Evolutionary conservation across 2,113 vertebrate species (phyloP).

Genomic region (Elachura formosa): DNA sequence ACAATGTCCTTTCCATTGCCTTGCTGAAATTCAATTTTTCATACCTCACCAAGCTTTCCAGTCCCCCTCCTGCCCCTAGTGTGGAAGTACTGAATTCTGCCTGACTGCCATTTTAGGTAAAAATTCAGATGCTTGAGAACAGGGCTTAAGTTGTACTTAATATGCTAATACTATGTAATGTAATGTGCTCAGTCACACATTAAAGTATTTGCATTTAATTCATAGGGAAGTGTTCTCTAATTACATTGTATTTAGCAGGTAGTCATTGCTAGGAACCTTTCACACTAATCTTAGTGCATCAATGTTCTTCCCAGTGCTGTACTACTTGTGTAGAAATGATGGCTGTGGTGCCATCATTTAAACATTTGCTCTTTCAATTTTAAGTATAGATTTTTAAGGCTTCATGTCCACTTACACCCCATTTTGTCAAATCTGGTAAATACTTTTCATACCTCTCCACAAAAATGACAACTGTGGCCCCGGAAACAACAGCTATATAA

Average conservation of each 20-base stretch:
- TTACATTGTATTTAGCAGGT: constrained; percentile 5
- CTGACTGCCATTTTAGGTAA: not conserved
- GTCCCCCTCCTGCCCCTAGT: not conserved
- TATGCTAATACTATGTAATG: not conserved
- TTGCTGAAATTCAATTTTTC: constrained; percentile 24
- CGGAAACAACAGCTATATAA: not conserved
- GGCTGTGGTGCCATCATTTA: not conserved
- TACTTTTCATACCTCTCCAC: not conserved
- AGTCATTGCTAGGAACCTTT: not conserved
- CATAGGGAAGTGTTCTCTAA: not conserved
- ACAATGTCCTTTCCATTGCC: constrained; percentile 23
- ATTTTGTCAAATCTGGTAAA: not conserved
- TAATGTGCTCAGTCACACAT: not conserved
- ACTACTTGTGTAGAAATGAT: not conserved
- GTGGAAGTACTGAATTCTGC: not conserved
- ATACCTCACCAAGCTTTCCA: not conserved
- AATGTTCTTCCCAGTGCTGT: not conserved
- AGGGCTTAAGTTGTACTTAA: not conserved
- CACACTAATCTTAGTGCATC: not conserved
- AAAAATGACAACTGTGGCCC: not conserved
- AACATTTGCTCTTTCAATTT: not conserved
- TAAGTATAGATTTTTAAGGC: not conserved
- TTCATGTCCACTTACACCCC: not conserved
- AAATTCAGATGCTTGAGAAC: not conserved
- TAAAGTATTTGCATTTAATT: constrained; percentile 34